Conservation (phyloP, 2,113 vertebrate genomes). For the Cheirogaleus medius region DNA sequence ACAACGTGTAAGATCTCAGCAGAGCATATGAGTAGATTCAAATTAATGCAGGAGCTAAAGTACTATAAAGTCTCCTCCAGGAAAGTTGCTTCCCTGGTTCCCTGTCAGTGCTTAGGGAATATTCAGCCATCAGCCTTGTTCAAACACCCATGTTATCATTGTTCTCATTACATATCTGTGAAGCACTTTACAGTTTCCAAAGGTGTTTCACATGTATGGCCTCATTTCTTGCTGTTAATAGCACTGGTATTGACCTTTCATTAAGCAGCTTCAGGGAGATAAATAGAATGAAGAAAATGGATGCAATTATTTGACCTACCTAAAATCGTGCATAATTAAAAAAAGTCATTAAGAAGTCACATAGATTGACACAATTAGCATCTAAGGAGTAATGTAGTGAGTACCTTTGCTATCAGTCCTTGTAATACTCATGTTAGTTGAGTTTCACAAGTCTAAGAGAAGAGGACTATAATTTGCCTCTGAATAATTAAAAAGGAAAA, state of each 20-base stretch:
- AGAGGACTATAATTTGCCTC: background rate
- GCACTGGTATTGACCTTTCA: background rate
- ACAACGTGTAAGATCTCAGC: background rate
- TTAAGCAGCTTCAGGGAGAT: slow-evolving; percentile 32
- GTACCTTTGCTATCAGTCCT: background rate
- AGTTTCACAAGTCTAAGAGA: background rate
- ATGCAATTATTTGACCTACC: slow-evolving; percentile 9
- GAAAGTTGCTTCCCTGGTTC: background rate
- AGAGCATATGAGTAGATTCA: slow-evolving; percentile 52
- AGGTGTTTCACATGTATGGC: background rate
- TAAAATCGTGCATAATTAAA: background rate
- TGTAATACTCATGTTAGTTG: background rate
- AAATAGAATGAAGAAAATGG: slow-evolving; percentile 40
- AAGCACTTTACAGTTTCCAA: background rate
- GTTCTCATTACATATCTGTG: background rate
- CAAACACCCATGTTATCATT: background rate
- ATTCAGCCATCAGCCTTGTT: background rate
- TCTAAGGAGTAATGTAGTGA: background rate
- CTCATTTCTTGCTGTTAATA: background rate
- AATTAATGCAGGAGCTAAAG: slow-evolving; percentile 27
- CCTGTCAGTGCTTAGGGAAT: background rate
- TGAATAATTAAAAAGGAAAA: background rate
- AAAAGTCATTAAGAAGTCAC: background rate
- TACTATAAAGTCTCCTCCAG: background rate
- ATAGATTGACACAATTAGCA: background rate